Percentiles rank a stretch among this genome's conserved stretches.
Evolutionary conservation across 1,140 invertebrate genomes (phyloP).

Genomic region (Orius insidiosus): DNA sequence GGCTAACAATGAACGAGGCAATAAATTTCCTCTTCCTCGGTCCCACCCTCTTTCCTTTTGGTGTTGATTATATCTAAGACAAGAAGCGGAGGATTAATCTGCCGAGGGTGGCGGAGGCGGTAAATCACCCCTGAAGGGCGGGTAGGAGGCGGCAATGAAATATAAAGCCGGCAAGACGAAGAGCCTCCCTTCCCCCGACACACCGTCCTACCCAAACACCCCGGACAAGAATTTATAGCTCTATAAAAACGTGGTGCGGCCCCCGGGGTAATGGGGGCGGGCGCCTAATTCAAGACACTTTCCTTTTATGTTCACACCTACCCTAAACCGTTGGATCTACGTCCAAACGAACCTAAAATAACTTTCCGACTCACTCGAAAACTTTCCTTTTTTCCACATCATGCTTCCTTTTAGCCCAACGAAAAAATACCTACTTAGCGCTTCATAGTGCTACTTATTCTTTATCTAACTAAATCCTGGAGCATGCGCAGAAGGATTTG

Average conservation of each 20-base stretch:
- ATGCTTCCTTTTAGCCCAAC: no score
- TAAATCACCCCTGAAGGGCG: background rate
- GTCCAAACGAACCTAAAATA: no score
- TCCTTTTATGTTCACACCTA: conserved; percentile 7
- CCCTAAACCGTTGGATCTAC: no score
- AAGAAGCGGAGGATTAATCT: conserved; percentile 7
- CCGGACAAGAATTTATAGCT: conserved; percentile 7
- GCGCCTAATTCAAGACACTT: conserved; percentile 9
- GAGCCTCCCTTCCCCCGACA: conserved; percentile 1
- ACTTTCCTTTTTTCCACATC: no score
- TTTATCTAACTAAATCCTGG: no score
- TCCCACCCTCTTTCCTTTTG: background rate
- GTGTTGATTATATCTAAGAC: conserved; percentile 9
- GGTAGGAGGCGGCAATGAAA: conserved; percentile 2
- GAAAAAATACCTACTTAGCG: no score
- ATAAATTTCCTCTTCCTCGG: conserved; percentile 3
- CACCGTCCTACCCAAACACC: background rate
- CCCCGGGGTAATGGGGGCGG: background rate
- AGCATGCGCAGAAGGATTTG: no score
- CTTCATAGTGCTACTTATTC: no score
- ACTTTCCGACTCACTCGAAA: no score
- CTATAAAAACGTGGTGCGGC: conserved; percentile 6
- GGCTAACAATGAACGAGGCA: conserved; percentile 8
- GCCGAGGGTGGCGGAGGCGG: conserved; percentile 5
- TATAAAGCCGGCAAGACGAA: conserved; percentile 9